These are phyloP conservation scores for Phytoseiulus persimilis DNA, from an alignment of 2,888 invertebrate species.

Conservation along the genomic window DNA sequence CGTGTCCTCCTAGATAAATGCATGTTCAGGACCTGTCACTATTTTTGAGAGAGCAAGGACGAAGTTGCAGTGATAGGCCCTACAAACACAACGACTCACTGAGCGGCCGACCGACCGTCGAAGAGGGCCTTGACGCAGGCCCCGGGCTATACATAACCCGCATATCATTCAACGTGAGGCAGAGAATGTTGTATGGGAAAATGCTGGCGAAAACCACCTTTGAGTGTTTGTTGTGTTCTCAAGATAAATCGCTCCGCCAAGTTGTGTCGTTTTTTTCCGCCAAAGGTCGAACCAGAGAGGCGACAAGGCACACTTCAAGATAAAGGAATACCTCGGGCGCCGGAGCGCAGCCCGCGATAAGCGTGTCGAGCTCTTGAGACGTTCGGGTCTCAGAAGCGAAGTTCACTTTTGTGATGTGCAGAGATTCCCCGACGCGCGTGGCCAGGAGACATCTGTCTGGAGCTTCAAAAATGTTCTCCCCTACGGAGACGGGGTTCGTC, in stretches of 20 bases:
- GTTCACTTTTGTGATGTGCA: background rate
- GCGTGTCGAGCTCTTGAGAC: background rate
- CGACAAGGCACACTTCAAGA: background rate
- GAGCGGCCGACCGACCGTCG: background rate
- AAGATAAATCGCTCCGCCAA: background rate
- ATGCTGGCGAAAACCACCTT: background rate
- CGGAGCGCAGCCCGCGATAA: background rate
- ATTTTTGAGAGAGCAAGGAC: background rate
- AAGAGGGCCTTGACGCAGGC: background rate
- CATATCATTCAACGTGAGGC: background rate
- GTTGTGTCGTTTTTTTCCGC: background rate
- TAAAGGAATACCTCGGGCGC: background rate
- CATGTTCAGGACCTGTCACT: background rate
- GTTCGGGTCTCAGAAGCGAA: background rate
- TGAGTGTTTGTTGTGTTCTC: background rate
- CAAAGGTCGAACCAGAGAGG: background rate
- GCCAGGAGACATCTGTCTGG: background rate
- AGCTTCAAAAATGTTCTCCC: too few relatives aligned
- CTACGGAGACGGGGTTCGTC: too few relatives aligned
- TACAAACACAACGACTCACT: background rate
- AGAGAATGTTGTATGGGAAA: background rate
- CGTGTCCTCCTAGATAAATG: background rate
- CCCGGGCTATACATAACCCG: background rate
- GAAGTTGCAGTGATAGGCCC: background rate
- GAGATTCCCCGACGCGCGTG: background rate